Conservation (phyloP, 2,113 vertebrate genomes). For the Ictalurus furcatus region DNA sequence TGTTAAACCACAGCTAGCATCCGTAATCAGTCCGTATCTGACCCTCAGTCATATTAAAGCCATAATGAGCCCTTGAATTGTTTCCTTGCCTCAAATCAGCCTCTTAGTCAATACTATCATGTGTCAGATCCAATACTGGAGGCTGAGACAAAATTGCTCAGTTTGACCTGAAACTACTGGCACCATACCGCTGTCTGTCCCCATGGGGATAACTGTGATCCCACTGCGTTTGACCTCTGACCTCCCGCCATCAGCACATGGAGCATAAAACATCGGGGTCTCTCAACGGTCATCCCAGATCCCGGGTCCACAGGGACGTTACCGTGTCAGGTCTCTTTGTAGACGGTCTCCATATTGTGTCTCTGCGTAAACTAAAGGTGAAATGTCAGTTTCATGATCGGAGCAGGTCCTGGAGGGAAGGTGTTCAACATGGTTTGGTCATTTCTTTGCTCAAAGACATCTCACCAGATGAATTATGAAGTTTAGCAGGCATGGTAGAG, state of each 20-base stretch:
- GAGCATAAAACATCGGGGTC: conserved; percentile 59
- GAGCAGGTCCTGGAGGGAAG: neutral
- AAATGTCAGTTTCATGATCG: conserved; percentile 17
- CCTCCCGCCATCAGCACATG: conserved; percentile 59
- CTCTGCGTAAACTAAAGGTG: conserved; percentile 27
- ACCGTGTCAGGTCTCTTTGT: neutral
- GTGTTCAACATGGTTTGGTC: neutral
- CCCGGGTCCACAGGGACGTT: conserved; percentile 27
- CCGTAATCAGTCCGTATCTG: conserved; percentile 39
- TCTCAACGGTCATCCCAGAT: conserved; percentile 61
- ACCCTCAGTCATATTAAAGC: conserved; percentile 59
- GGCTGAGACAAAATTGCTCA: conserved; percentile 68
- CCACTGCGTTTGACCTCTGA: conserved; percentile 72
- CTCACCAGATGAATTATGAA: neutral
- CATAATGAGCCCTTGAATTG: conserved; percentile 62
- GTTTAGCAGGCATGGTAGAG: neutral
- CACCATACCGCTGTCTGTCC: conserved; percentile 70
- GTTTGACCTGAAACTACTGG: conserved; percentile 71
- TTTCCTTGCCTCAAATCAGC: conserved; percentile 56
- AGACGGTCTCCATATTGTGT: conserved; percentile 9
- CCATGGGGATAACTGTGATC: conserved; percentile 66
- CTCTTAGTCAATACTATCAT: conserved; percentile 55
- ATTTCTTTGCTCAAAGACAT: neutral
- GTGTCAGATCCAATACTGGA: conserved; percentile 55
- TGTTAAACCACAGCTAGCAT: conserved; percentile 51